Base-by-base conservation (phyloP, 1,140 invertebrate species). In the Apis cerana region DNA sequence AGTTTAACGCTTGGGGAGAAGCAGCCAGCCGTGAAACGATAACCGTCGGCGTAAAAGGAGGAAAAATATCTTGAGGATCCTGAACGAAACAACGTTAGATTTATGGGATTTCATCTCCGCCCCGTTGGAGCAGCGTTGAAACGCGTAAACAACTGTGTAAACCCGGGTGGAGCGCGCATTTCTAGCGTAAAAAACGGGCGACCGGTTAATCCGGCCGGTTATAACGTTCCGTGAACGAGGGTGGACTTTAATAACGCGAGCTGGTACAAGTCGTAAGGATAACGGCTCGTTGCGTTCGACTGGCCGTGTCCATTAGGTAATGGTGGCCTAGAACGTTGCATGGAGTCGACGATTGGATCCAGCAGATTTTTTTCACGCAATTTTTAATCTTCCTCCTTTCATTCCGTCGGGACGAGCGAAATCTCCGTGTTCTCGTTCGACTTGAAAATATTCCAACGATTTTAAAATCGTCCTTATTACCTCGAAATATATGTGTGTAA, bases 201-300 rank as follows among this genome's bases (percentile, higher is more conserved):
- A 48, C 54, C 23, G 54, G 79, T 72, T 88, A 84, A 87, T 88
- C 82, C 62, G 64, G 27, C 17, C 27, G 43, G 68, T 74, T 74
- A 81, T 71, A 77, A 68, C 74, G 59, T 72, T n/a, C 71, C 4
- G 33, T 84, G 74, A 81, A 84, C 79, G 77, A 75, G 62, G 64
- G 27, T 23, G 70, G 61, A 69, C 64, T 74, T 81, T 88, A 88
- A 86, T 84, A 86, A 84, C 76, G 54, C 50, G 71, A 43, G 81
- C 70, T 69, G 58, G 56, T 23, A 23, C 64, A 68, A 83, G 71
- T 83, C 75, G 77, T 88, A 86, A 89, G 82, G 86, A 89, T 86
- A 88, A 89, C 84, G 81, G 74, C 67, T 85, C 71, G 75, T 88
- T 88, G 80, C 86, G 81, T 85, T 82, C 83, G 72, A 64, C 65